phyloP scores from a whole-genome alignment of 92 coral and sea anemone genomes.

The Porites rus region DNA sequence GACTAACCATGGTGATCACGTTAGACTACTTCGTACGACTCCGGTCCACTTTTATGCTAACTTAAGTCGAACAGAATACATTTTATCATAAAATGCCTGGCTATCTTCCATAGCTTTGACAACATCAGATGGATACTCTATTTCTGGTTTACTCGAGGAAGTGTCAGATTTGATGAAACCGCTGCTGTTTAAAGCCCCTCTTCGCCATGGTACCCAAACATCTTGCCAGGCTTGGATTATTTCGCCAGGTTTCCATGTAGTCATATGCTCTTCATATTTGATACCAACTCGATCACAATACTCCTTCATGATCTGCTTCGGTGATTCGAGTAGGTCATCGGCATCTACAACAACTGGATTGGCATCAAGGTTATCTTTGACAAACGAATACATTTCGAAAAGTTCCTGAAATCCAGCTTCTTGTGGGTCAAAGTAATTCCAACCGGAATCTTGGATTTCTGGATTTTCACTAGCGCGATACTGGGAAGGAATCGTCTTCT shows the following conservation, averaged over 20 bases:
- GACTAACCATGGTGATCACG: too few relatives aligned
- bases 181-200: not conserved
- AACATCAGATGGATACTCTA: conserved; percentile 54
- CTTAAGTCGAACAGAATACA: conserved; percentile 17
- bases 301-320: conserved; percentile 52
- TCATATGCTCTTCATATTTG: conserved; percentile 66
- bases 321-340: conserved; percentile 56
- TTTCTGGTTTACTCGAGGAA: not conserved
- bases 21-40: too few relatives aligned
- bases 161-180: conserved; percentile 1
- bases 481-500: conserved; percentile 65
- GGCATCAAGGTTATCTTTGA: conserved; percentile 44
- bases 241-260: conserved; percentile 68
- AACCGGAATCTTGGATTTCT: conserved; percentile 54
- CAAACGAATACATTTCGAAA: conserved; percentile 65
- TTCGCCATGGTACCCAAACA: conserved; percentile 47
- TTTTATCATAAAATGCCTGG: conserved; percentile 53
- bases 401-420: conserved; percentile 79
- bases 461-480: conserved; percentile 62
- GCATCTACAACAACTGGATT: conserved; percentile 73
- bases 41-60: too few relatives aligned
- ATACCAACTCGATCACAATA: conserved; percentile 70
- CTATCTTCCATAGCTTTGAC: conserved; percentile 63
- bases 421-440: conserved; percentile 77
- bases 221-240: conserved; percentile 37